Conservation (phyloP, 2,888 invertebrate species). For the Sphaerophoria rueppellii region DNA sequence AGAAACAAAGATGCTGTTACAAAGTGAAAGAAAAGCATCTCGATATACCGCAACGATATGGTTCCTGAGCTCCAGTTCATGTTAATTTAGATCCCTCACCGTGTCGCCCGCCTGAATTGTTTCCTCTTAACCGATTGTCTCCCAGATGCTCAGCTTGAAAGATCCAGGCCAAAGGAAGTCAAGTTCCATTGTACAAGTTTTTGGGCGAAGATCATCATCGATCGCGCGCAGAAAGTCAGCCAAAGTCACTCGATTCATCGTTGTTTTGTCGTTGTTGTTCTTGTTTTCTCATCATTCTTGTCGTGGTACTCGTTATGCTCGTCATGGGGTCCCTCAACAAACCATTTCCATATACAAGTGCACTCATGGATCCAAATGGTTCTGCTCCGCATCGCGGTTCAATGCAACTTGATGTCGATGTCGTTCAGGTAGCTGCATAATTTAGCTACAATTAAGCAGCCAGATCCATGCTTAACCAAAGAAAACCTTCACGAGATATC, state of each 20-base stretch:
- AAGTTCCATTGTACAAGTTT: constrained; percentile 49
- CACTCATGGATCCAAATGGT: constrained; percentile 17
- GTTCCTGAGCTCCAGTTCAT: constrained; percentile 60
- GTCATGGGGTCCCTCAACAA: constrained; percentile 42
- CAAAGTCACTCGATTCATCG: constrained; percentile 12
- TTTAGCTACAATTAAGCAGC: constrained; percentile 73
- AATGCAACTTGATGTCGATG: constrained; percentile 29
- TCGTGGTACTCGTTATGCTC: constrained; percentile 59
- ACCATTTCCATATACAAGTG: constrained; percentile 70
- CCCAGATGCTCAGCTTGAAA: constrained; percentile 25
- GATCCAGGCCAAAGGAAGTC: constrained; percentile 36
- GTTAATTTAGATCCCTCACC: constrained; percentile 61
- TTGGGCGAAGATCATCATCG: constrained; percentile 67
- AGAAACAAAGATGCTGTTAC: constrained; percentile 31
- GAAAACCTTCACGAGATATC: background rate
- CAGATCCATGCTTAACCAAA: constrained; percentile 63
- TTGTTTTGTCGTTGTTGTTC: constrained; percentile 17
- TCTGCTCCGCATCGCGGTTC: constrained; percentile 2
- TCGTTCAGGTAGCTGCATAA: constrained; percentile 73
- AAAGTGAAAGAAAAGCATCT: constrained; percentile 40
- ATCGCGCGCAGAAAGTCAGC: constrained; percentile 45
- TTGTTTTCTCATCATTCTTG: constrained; percentile 23
- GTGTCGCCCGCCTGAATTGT: background rate
- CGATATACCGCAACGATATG: constrained; percentile 64
- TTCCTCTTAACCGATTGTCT: constrained; percentile 39